phyloP scores from a whole-genome alignment of 2,113 vertebrate species.

The Chionodraco myersi region DNA sequence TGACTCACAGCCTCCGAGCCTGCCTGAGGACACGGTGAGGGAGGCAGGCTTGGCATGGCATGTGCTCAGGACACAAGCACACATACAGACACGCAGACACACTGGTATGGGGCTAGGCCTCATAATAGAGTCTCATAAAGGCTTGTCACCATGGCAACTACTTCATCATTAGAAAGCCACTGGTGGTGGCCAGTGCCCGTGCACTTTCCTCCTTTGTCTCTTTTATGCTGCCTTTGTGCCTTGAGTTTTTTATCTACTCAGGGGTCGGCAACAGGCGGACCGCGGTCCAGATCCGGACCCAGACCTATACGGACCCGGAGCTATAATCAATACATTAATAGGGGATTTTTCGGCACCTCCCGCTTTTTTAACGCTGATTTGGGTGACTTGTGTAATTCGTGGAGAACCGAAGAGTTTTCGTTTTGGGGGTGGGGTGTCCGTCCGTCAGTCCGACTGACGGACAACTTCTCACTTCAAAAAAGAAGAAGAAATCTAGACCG shows the following conservation, averaged over 20 bases:
- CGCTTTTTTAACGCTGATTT: no score
- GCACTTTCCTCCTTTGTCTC: slow-evolving; percentile 58
- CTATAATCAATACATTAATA: no score
- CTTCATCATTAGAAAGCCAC: slow-evolving; percentile 76
- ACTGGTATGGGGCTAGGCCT: slow-evolving; percentile 72
- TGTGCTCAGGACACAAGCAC: slow-evolving; percentile 22
- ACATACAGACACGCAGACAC: slow-evolving; percentile 44
- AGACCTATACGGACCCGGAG: no score
- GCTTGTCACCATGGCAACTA: slow-evolving; percentile 80
- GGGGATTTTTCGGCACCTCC: no score
- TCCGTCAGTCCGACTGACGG: no score
- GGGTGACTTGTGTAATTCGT: no score
- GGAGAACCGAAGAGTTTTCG: no score
- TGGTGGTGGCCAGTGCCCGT: slow-evolving; percentile 65
- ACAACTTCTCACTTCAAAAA: no score
- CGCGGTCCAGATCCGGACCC: no score
- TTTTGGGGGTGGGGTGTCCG: no score
- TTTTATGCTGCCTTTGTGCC: slow-evolving; percentile 49
- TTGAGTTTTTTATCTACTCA: slow-evolving; percentile 1
- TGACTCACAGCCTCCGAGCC: slow-evolving; percentile 55
- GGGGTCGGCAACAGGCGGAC: no score
- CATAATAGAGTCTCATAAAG: slow-evolving; percentile 67
- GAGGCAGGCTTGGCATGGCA: slow-evolving; percentile 40
- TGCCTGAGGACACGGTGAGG: slow-evolving; percentile 57
- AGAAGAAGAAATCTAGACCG: no score